Evolutionary conservation across 2,113 vertebrate genomes (phyloP).

Genomic region (Telmatochromis sp.): DNA sequence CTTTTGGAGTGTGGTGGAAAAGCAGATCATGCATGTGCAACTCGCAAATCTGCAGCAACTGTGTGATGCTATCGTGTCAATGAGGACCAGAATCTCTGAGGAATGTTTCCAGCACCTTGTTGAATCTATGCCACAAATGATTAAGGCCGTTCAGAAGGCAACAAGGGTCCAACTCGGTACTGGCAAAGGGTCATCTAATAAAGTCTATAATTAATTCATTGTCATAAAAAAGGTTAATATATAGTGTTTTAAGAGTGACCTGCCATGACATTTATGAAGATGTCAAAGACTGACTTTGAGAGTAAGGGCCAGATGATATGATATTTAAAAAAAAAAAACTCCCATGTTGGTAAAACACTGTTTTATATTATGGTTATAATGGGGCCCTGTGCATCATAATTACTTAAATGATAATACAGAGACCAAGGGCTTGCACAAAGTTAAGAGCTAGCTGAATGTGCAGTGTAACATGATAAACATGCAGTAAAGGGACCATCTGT

Average conservation of each 20-base stretch:
- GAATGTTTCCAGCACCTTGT: not conserved
- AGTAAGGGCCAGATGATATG: not conserved
- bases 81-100: not conserved
- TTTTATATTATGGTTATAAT: not conserved
- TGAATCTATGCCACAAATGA: not conserved
- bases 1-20: not conserved
- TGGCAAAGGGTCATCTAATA: not conserved
- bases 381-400: not conserved
- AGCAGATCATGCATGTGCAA: not conserved
- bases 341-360: not conserved
- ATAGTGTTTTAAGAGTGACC: not conserved
- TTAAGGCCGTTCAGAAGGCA: not conserved
- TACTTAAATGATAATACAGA: not conserved
- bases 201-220: not conserved
- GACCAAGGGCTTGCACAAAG: slow-evolving; percentile 10
- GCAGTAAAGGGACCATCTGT: slow-evolving; percentile 38
- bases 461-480: slow-evolving; percentile 29
- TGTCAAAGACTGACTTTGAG: not conserved
- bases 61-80: not conserved
- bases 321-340: not conserved
- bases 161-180: not conserved
- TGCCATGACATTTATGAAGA: not conserved
- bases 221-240: not conserved
- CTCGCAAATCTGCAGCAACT: not conserved
- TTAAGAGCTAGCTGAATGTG: slow-evolving; percentile 20